Evolutionary conservation across 2,797 vertebrate species (phyloP), one percentile per base, ranked within the genome.

Genomic region (Phoebastria nigripes): DNA sequence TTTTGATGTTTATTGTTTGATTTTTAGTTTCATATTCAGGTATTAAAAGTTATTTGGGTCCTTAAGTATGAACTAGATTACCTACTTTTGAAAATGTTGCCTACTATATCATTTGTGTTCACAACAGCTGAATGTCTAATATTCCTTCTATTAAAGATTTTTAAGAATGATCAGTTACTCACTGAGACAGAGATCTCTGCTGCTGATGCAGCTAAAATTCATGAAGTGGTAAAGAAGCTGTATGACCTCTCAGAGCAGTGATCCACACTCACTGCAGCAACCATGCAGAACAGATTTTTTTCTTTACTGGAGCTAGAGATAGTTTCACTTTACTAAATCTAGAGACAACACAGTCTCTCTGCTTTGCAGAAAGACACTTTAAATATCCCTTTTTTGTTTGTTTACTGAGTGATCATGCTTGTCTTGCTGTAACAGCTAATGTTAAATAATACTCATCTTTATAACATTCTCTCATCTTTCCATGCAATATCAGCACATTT

Each of bases 211-310:
- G 59, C 37, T 94, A 87, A 97, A 97, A 95, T 81, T 72, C 76
- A 86, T 91, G 80, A 80, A 95, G 78, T 7, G 2, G 22, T 72
- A 87, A 94, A 92, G 52, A 92, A 89, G 26, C 41, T 81, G 28
- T 59, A 89, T 94, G 94, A 96, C 88, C 63, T 96, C 79, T 95
- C 52, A 90, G 56, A 90, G 91, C 88, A 91, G 82, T 90, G 93
- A 94, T 95, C 91, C 93, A 41, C 12, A 37, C 20, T 79, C 67
- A 65, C 79, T 77, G 72, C 44, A 82, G 41, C 82, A 91, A 31
- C 55, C 28, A 96, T 61, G 93, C 29, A 95, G 79, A 96, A 96
- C 24, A 70, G 15, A 26, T 22, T n/a, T 80, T 61, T 94, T 63
- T 81, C 41, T 54, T 67, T 52, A 62, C 35, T 41, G 56, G 20